phyloP scores from a whole-genome alignment of 2,113 vertebrate species.

The Myotis davidii region DNA sequence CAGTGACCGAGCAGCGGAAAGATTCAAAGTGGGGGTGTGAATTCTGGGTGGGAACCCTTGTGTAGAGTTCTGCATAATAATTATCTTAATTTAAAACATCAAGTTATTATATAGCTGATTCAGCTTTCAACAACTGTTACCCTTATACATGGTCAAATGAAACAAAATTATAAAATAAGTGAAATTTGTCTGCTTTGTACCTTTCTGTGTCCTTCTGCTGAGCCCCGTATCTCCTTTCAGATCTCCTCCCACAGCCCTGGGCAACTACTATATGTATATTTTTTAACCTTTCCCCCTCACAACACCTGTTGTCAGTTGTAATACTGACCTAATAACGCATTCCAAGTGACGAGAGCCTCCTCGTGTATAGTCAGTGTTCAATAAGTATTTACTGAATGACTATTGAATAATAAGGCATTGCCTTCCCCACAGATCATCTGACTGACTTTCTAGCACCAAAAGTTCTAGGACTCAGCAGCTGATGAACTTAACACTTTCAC shows the following conservation, averaged over 20 bases:
- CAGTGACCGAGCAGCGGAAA: neutral
- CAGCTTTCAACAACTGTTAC: neutral
- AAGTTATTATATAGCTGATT: neutral
- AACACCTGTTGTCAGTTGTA: neutral
- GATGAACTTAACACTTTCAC: neutral
- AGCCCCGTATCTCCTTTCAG: neutral
- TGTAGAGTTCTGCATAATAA: neutral
- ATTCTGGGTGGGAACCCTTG: rapidly evolving
- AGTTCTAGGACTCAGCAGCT: neutral
- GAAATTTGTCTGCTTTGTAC: neutral
- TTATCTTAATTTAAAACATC: slow-evolving; percentile 6
- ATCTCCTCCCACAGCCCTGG: neutral
- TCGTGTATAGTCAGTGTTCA: neutral
- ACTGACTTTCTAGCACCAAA: neutral
- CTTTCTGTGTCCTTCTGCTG: neutral
- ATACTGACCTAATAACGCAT: neutral
- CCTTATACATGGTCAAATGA: neutral
- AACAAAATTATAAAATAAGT: neutral
- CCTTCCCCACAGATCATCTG: neutral
- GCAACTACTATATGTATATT: neutral
- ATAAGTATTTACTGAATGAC: neutral
- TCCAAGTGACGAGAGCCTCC: neutral
- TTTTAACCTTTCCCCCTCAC: neutral
- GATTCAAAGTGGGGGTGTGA: neutral
- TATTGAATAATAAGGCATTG: neutral